These are phyloP conservation scores for Vespertilio murinus DNA, from an alignment of 2,797 vertebrate genomes.

Conservation along the genomic window DNA sequence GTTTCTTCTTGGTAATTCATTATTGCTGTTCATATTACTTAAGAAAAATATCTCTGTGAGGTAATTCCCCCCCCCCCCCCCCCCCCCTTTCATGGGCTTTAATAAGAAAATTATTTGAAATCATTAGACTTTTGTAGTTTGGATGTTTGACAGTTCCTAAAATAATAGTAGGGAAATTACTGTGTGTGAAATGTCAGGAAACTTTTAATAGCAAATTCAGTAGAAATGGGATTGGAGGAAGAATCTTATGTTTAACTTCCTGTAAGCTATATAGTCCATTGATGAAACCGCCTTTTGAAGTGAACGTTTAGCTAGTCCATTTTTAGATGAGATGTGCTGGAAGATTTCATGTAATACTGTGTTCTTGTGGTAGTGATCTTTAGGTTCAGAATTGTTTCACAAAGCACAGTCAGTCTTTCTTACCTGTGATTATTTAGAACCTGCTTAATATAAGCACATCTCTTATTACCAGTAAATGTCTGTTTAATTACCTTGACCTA, in stretches of 20 bases:
- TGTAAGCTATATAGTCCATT: not conserved
- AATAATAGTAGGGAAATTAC: constrained; percentile 39
- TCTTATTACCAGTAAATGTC: not conserved
- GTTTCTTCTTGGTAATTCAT: not conserved
- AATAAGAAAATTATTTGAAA: constrained; percentile 16
- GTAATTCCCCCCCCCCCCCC: too few relatives aligned
- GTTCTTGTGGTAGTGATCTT: not conserved
- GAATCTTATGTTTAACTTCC: not conserved
- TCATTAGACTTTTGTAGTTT: constrained; percentile 30
- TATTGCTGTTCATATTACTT: constrained; percentile 1
- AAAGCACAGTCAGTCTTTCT: not conserved
- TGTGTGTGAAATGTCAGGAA: not conserved
- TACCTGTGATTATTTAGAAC: constrained; percentile 26
- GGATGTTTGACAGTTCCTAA: constrained; percentile 7
- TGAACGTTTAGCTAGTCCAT: not conserved
- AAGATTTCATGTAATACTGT: not conserved
- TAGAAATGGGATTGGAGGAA: not conserved
- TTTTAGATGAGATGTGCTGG: not conserved
- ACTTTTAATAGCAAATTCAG: not conserved
- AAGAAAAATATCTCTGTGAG: not conserved
- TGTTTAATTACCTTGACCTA: not conserved
- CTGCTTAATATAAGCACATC: not conserved
- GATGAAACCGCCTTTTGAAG: constrained; percentile 9
- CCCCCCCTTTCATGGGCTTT: too few relatives aligned
- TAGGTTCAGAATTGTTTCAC: not conserved